Percentiles rank a stretch among this genome's conserved stretches.
Evolutionary conservation across 2,888 invertebrate genomes (phyloP).

Genomic region (Dasypolia templi): DNA sequence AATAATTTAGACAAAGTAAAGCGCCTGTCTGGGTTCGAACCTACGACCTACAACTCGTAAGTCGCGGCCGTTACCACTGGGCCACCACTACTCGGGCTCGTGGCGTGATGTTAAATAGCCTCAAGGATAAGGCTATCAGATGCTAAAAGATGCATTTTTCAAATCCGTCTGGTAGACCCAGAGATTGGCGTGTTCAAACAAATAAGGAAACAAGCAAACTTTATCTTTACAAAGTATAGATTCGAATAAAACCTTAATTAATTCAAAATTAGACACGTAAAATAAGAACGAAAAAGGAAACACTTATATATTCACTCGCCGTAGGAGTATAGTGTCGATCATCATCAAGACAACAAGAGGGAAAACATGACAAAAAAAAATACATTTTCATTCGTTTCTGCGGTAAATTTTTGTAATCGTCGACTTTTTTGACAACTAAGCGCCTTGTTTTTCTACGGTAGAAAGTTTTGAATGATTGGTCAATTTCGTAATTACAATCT

Average conservation of each 20-base stretch:
- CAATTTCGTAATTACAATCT: slow-evolving; percentile 46
- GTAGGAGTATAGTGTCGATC: background rate
- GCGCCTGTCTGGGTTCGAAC: too few species aligned
- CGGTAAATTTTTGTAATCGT: slow-evolving; percentile 32
- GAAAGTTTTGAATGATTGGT: slow-evolving; percentile 58
- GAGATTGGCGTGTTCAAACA: too few species aligned
- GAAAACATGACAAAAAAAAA: background rate
- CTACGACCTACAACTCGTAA: too few species aligned
- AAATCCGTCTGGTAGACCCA: too few species aligned
- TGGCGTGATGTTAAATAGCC: too few species aligned
- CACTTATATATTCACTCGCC: background rate
- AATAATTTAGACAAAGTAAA: too few species aligned
- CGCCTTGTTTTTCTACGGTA: slow-evolving; percentile 36
- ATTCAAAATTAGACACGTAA: background rate
- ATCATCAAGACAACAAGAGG: background rate
- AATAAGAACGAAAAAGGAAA: too few species aligned
- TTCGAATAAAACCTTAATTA: background rate
- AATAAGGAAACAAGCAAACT: too few species aligned
- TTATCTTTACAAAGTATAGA: background rate
- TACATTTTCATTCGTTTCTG: slow-evolving; percentile 24
- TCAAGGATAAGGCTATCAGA: too few species aligned
- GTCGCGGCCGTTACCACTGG: too few species aligned
- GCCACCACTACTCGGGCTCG: too few species aligned
- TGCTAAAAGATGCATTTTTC: too few species aligned
- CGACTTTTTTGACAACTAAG: slow-evolving; percentile 29